Base-by-base conservation (phyloP, 2,113 vertebrate genomes). In the Centrocercus urophasianus region DNA sequence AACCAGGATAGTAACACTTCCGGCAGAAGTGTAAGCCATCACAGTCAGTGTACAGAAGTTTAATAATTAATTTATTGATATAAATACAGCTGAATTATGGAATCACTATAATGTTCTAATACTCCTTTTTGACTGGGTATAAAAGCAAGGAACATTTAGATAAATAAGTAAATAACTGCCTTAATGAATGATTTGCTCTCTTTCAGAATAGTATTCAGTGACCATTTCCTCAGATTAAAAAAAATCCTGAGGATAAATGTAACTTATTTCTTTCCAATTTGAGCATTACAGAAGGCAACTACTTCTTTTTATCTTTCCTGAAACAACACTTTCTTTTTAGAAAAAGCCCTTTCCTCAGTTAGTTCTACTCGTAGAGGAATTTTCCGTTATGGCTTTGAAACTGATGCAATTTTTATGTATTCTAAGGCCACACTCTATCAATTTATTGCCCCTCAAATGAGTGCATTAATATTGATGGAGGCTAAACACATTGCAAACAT, bases 361-460 rank as follows among this genome's bases (percentile, higher is more conserved):
- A 73, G 36, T 90, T 90, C 30, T 78, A 32, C 13, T 95, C 9
- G 21, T 82, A 24, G 45, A 93, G n/a, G n/a, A 85, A 89, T 85
- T 94, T 94, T 88, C 83, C 67, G 87, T 91, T 93, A 89, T 0
- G 0, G 8, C 36, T 87, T 54, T 93, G 63, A 91, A 84, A 74
- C 54, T 93, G 91, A 84, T 94, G 84, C 36, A 93, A 93, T 95
- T 96, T 96, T 94, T 94, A 94, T 95, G 89, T 56, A 94, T 94
- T 94, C 84, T 89, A 85, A 94, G 81, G 74, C 86, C 56, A 84
- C 74, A 92, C 24, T 90, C 88, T 92, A 93, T 94, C 89, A 95
- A 87, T 96, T 93, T 96, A 95, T 92, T 93, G 86, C 78, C 71
- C 86, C 91, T 90, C 74, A 95, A 93, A 94, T 92, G 67, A 89